Evolutionary conservation across 2,888 invertebrate genomes (phyloP).

Genomic region (Drosophila cognata): DNA sequence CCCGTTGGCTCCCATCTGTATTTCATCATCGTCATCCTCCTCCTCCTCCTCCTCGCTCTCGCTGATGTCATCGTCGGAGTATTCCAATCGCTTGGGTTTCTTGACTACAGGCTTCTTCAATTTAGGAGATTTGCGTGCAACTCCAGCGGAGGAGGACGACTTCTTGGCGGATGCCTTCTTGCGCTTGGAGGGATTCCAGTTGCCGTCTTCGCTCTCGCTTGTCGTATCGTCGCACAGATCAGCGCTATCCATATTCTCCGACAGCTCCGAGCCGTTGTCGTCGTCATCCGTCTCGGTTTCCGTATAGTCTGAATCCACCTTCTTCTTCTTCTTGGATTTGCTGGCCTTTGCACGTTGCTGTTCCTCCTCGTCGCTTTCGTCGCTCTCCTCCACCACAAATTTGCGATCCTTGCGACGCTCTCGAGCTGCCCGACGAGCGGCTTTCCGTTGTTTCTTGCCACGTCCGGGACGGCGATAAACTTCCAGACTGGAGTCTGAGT

Average conservation of each 20-base stretch:
- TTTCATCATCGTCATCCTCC: slow-evolving; percentile 85
- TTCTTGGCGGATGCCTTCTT: slow-evolving; percentile 79
- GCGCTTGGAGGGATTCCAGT: slow-evolving; percentile 83
- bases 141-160: slow-evolving; percentile 28
- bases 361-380: slow-evolving; percentile 85
- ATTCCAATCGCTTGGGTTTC: slow-evolving; percentile 79
- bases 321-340: slow-evolving; percentile 86
- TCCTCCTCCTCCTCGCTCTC: slow-evolving; percentile 88
- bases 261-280: slow-evolving; percentile 81
- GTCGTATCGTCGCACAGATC: slow-evolving; percentile 85
- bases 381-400: slow-evolving; percentile 86
- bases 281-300: slow-evolving; percentile 87
- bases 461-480: slow-evolving; percentile 85
- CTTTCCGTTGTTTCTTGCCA: slow-evolving; percentile 85
- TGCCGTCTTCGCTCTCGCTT: slow-evolving; percentile 83
- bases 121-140: slow-evolving; percentile 80
- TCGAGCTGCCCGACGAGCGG: slow-evolving; percentile 85
- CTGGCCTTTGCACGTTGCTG: slow-evolving; percentile 82
- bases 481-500: slow-evolving; percentile 86
- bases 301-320: slow-evolving; percentile 86
- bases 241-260: slow-evolving; percentile 84
- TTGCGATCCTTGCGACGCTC: slow-evolving; percentile 83
- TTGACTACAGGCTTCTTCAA: slow-evolving; percentile 69
- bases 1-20: slow-evolving; percentile 56
- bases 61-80: slow-evolving; percentile 81